Conservation (phyloP, 2,888 invertebrate species). For the Pseudococcus longispinus region DNA sequence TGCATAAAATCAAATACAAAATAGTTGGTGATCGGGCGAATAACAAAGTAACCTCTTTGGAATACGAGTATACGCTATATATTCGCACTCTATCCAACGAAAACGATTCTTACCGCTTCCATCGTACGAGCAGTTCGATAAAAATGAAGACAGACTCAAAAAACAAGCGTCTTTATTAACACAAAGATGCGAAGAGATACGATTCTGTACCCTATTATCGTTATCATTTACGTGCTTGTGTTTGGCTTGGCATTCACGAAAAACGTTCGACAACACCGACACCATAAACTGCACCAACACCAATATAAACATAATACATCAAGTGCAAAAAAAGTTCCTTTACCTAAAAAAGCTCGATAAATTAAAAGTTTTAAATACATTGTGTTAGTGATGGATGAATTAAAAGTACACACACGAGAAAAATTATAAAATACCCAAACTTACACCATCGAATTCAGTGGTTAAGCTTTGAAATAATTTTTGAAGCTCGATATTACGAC, state of each 20-base stretch:
- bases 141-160: slow-evolving; percentile 41
- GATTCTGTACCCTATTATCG: slow-evolving; percentile 46
- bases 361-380: not conserved
- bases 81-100: not conserved
- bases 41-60: not conserved
- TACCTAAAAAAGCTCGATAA: slow-evolving; percentile 8
- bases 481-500: slow-evolving; percentile 43
- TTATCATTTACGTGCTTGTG: slow-evolving; percentile 53
- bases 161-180: slow-evolving; percentile 53
- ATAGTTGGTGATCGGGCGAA: not conserved
- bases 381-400: not conserved
- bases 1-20: not conserved
- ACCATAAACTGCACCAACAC: slow-evolving; percentile 54
- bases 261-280: slow-evolving; percentile 50
- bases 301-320: slow-evolving; percentile 43
- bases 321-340: not conserved
- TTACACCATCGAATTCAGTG: slow-evolving; percentile 22
- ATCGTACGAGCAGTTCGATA: slow-evolving; percentile 1
- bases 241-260: slow-evolving; percentile 53
- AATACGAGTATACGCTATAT: not conserved
- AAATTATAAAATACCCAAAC: not conserved
- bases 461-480: slow-evolving; percentile 23
- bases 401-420: not conserved
- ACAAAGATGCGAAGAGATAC: slow-evolving; percentile 52
- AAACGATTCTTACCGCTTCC: slow-evolving; percentile 26